phyloP scores from a whole-genome alignment of 1,140 invertebrate species.

The Camponotus vicinus region DNA sequence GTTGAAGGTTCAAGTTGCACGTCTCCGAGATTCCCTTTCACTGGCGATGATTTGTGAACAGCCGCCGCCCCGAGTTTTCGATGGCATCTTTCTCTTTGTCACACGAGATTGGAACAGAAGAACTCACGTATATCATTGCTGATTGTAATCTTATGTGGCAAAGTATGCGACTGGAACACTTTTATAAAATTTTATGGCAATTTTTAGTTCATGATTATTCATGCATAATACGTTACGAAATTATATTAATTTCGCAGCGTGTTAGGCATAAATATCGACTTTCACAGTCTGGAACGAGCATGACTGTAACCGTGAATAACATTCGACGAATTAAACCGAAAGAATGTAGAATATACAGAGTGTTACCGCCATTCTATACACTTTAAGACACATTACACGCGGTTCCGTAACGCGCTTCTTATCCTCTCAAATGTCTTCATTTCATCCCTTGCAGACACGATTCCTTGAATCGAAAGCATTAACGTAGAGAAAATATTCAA shows the following conservation, averaged over 20 bases:
- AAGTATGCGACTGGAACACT: neutral
- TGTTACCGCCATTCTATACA: neutral
- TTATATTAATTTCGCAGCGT: neutral
- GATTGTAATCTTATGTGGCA: neutral
- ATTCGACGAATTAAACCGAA: neutral
- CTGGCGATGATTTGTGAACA: slow-evolving; percentile 42
- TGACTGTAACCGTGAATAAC: neutral
- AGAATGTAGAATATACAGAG: neutral
- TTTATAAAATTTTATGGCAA: neutral
- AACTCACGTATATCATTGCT: neutral
- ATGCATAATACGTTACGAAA: neutral
- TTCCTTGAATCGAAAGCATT: slow-evolving; percentile 15
- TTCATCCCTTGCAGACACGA: slow-evolving; percentile 33
- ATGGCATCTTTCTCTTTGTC: slow-evolving; percentile 1
- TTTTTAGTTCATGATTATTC: neutral
- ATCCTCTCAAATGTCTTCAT: slow-evolving; percentile 57
- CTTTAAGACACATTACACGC: slow-evolving; percentile 5
- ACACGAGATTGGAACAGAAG: slow-evolving; percentile 40
- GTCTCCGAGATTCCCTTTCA: slow-evolving; percentile 77
- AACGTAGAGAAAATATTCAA: neutral
- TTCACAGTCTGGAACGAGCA: neutral
- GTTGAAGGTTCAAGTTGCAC: slow-evolving; percentile 79
- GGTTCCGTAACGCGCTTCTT: slow-evolving; percentile 4
- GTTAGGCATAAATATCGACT: neutral
- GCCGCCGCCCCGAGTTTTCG: neutral